phyloP scores from a whole-genome alignment of 2,797 vertebrate genomes.

The Coregonus ussuriensis region DNA sequence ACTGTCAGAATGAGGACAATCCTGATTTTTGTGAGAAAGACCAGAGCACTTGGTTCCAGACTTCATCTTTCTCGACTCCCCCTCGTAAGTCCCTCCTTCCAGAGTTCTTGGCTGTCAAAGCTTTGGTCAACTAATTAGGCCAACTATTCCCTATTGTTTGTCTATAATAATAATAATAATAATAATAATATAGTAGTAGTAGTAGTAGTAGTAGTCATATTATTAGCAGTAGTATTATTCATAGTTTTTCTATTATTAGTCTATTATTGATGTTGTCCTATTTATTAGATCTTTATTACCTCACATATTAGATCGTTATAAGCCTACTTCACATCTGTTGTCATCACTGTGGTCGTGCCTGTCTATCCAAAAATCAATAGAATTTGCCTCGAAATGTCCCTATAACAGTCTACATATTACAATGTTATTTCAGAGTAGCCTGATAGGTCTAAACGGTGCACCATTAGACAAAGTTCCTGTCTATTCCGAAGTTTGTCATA shows the following conservation, averaged over 20 bases:
- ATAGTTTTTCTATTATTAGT: background rate
- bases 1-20: slow-evolving; percentile 71
- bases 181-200: background rate
- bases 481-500: background rate
- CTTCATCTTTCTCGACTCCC: slow-evolving; percentile 71
- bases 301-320: background rate
- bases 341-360: background rate
- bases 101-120: background rate
- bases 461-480: background rate
- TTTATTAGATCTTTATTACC: background rate
- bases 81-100: slow-evolving; percentile 77
- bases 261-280: background rate
- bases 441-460: background rate
- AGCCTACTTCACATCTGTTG: background rate
- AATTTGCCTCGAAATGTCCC: background rate
- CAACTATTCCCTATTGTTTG: background rate
- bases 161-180: background rate
- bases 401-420: background rate
- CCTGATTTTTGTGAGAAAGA: slow-evolving; percentile 77
- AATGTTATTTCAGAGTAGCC: background rate
- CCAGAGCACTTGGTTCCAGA: slow-evolving; percentile 79
- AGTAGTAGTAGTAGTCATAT: too few relatives aligned
- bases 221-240: too few relatives aligned
- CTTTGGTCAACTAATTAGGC: background rate
- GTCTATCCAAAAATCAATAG: background rate